phyloP scores from a whole-genome alignment of 30 jellyfish, hydroid and myxozoan genomes.

The Rhopilema esculentum region DNA sequence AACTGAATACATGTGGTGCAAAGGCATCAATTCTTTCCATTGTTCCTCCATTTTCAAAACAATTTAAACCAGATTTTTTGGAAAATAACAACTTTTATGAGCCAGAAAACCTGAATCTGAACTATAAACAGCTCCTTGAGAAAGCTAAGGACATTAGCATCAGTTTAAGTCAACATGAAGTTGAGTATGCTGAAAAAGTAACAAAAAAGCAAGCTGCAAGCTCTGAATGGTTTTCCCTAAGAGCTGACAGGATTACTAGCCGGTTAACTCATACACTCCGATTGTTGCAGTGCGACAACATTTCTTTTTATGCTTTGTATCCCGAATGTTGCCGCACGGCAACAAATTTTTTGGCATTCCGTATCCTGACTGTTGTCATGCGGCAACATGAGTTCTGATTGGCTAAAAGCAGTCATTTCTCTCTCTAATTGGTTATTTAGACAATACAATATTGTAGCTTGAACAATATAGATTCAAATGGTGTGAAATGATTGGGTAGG shows the following conservation, averaged over 20 bases:
- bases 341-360: too few species aligned
- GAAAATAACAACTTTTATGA: background rate
- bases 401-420: too few species aligned
- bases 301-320: background rate
- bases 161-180: background rate
- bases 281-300: constrained; percentile 4
- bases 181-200: constrained; percentile 21
- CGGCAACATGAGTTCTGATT: too few species aligned
- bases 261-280: constrained; percentile 8
- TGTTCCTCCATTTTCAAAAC: background rate
- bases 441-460: background rate
- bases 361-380: too few species aligned
- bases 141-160: background rate
- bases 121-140: constrained; percentile 7
- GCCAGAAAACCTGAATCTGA: background rate
- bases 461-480: too few species aligned
- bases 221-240: constrained; percentile 3
- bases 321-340: too few species aligned
- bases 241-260: constrained; percentile 48
- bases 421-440: background rate
- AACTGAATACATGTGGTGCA: background rate
- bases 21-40: constrained; percentile 7
- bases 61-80: background rate
- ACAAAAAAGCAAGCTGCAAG: constrained; percentile 32
- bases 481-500: background rate